Evolutionary conservation across 2,797 vertebrate species (phyloP), one percentile per base, ranked within the genome.

Genomic region (Ciconia nigra): DNA sequence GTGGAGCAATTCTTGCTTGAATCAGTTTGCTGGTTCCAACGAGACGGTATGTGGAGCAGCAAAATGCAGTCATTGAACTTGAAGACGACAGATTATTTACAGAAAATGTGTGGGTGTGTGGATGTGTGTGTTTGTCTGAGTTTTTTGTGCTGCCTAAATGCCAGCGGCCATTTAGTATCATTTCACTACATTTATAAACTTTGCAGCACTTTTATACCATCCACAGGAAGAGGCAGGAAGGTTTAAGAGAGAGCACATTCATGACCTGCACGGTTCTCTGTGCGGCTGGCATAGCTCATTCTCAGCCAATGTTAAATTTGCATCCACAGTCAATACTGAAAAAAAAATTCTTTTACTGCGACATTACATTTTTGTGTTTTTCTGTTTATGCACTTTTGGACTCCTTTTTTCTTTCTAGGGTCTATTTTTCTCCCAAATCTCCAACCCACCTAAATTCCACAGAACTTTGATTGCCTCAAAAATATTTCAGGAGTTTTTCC

Each of bases 71-170:
- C 62, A 62, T 8, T 76, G 83, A 95, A 89, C 78, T 82, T 39
- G 49, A 70, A 74, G 61, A 83, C 17, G 89, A 80, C 82, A 94
- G 91, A 80, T 89, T 90, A 93, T 94, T 94, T 95, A 83, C 84
- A 89, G 93, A 89, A 92, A 73, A 73, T 7, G 62, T 59, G 85
- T 94, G 63, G 59, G 67, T 35, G 89, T 80, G 42, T 89, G 84
- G 62, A 87, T 59, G 42, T 81, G 37, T 87, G 62, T 77, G 72
- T 88, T 85, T 71, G 55, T 85, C 54, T 83, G 82, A 28, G 46
- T 51, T 16, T 87, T 87, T 80, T 94, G 87, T 74, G 71, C 85
- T 77, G 59, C 44, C 3, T 58, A 85, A 93, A 82, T 87, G 71
- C 73, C 95, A 83, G 86, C 41, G 78, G 73, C 67, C 67, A 15